Evolutionary conservation across 2,888 invertebrate species (phyloP), one percentile per base, ranked within the genome.

Genomic region (Metallyticus violacea): DNA sequence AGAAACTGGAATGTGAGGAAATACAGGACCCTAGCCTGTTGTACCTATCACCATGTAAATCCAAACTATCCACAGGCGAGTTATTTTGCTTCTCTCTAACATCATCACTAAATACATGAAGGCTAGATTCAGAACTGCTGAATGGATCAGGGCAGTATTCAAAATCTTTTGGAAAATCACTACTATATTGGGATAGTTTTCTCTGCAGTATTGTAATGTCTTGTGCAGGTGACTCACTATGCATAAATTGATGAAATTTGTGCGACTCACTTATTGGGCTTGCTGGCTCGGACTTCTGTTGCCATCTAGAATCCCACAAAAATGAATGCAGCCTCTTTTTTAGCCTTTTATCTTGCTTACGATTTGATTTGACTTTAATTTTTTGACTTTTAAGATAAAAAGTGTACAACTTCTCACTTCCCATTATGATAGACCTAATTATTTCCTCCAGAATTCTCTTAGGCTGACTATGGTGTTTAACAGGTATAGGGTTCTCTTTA

Each of bases 401-500:
- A 62, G 40, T 15, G 3, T 62, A 92, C 90, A 93, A 93, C 88
- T 90, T 90, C 89, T 92, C 92, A 26, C 91, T 90, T 83, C 91
- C 90, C 77, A 91, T 89, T 76, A 93, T 90, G 26, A 93, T 92
- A n/a, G 90, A 90, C 84, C 90, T 90, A 0, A 93, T 91, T 15
- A 91, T 89, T 86, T 89, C 89, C 6, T 88, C 90, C 85, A 90
- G 88, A 87, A 89, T 86, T 85, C 89, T 89, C 40, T 88, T 87
- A 78, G 88, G 89, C 80, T 87, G 87, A 22, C 88, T 26, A 15
- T 26, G 3, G 27, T 27, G 29, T 26, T 76, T 62, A 25, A 7
- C 26, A 0, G 76, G 9, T 15, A 6, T 7, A 83, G 62, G 9
- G 15, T 40, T 27, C 22, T 27, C 62, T 22, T 40, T 62, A 6